Base-by-base conservation (phyloP, 2,113 vertebrate species). In the Bubo blakistoni region DNA sequence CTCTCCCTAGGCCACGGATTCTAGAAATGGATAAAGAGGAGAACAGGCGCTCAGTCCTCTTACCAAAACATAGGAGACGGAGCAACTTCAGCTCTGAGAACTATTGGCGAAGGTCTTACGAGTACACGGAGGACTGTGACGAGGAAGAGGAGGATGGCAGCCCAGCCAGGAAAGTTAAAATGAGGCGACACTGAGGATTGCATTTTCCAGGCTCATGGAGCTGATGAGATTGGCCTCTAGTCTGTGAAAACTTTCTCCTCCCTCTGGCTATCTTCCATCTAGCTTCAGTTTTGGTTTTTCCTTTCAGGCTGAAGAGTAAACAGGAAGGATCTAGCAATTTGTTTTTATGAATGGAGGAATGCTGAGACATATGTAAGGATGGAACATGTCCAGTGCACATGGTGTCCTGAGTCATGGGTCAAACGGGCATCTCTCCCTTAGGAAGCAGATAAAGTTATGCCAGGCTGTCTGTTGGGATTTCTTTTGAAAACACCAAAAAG, bases 11-110 rank as follows among this genome's bases (percentile, higher is more conserved):
- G 97, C 99, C 99, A 32, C 98, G 99, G 51, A 98, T 99, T 88
- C 98, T 99, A 59, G 99, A 99, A 97, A 99, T 99, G 99, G 99
- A 99, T 97, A 99, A 99, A 94, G 99, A 99, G 88, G 99, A 99
- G 97, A 99, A 99, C 97, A 98, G 99, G 77, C 98, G 98, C 55
- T 99, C 99, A 0, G 98, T 99, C 36, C 91, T 98, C 77, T 98
- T 99, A 95, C 98, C 97, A 29, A 98, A 98, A 63, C 98, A 98
- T 71, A 98, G 98, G 86, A 98, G 98, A 90, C 96, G 98, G 95
- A 98, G 98, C 70, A 97, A 97, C 96, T 98, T 98, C 96, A 98
- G 98, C 96, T 99, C 99, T 0, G 99, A 99, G 98, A 99, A 99
- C 98, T 98, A 99, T 98, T 98, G 99, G 99, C 98, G 98, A 90